Evolutionary conservation across 2,113 vertebrate species (phyloP), one percentile per base, ranked within the genome.

Genomic region (Macrotus californicus): DNA sequence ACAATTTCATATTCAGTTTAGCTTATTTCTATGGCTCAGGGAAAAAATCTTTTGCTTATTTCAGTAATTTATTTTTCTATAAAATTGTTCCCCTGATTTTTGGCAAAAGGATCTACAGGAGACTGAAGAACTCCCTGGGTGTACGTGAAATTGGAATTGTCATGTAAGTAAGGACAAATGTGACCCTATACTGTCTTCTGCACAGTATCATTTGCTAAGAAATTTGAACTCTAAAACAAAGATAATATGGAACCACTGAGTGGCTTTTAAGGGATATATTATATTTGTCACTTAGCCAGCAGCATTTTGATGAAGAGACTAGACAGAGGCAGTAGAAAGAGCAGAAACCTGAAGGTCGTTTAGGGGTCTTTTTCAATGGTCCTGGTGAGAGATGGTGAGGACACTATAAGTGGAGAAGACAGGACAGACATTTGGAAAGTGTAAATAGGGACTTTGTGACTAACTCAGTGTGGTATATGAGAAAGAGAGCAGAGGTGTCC

Each of bases 1-100:
- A 84, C 48, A 89, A 94, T 91, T 83, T 96, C 34, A 73, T 54
- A 73, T 59, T 91, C 34, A 18, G 29, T 85, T 96, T 86, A 96
- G 46, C 31, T 64, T 64, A 86, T 82, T 96, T 94, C 19, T 24
- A 56, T 52, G 34, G 18, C 75, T 91, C 41, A 92, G 67, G 11
- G 21, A 52, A 81, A 72, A 70, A n/a, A 54, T 31, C 0, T 64
- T 80, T 84, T 75, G 64, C 54, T 73, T 94, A 93, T 89, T 95
- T 96, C 10, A 24, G 46, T 87, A 22, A 82, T 61, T 66, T 43
- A n/a, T 43, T 82, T 93, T 46, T 26, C 41, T 67, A 76, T 76
- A 80, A 86, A 91, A 82, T 48, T 43, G 5, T 81, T 69, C 8
- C 59, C 16, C 29, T 94, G 19, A 54, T 83, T 94, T 95, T 93